phyloP scores from a whole-genome alignment of 2,888 invertebrate genomes.

The Keiferia lycopersicella region DNA sequence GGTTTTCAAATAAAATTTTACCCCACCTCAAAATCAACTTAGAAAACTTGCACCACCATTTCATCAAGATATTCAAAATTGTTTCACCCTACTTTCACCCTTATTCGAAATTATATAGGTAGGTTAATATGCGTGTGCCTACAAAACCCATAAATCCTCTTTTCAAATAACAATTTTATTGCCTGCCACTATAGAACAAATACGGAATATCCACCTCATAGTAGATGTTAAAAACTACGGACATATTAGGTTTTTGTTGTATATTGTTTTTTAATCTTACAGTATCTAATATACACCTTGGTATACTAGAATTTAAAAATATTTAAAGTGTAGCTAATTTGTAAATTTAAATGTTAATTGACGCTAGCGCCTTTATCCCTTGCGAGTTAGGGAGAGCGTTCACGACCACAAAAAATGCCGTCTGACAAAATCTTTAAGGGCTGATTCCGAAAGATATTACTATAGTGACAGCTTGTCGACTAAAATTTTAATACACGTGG shows the following conservation, averaged over 20 bases:
- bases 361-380: too few relatives aligned
- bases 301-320: too few relatives aligned
- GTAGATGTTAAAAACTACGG: not conserved
- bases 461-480: too few relatives aligned
- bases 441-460: too few relatives aligned
- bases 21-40: not conserved
- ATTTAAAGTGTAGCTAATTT: too few relatives aligned
- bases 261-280: too few relatives aligned
- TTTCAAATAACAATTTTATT: constrained; percentile 40
- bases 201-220: not conserved
- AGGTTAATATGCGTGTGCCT: constrained; percentile 4
- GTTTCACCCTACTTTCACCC: not conserved
- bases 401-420: too few relatives aligned
- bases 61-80: not conserved
- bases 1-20: not conserved
- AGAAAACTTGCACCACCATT: constrained; percentile 2
- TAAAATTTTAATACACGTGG: too few relatives aligned
- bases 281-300: too few relatives aligned
- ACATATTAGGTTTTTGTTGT: not conserved
- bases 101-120: not conserved
- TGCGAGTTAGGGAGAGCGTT: too few relatives aligned
- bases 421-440: too few relatives aligned
- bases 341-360: too few relatives aligned
- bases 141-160: constrained; percentile 25
- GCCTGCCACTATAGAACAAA: constrained; percentile 20